Conservation (phyloP, 2,797 vertebrate genomes). For the Lindbergichthys nudifrons region DNA sequence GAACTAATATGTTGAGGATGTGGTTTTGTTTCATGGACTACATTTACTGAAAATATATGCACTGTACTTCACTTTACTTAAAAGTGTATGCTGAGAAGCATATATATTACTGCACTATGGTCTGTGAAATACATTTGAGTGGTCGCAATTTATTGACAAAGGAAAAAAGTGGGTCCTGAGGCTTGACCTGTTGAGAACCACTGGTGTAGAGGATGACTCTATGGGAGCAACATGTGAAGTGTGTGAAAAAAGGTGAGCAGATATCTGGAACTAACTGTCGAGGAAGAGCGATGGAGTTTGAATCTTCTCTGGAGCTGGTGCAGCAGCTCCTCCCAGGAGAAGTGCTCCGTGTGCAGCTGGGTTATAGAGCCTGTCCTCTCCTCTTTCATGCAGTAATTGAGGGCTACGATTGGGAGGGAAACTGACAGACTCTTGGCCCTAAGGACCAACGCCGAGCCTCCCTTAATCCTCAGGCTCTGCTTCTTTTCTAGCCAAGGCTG, state of each 20-base stretch:
- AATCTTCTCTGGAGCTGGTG: conserved; percentile 67
- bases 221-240: conserved; percentile 43
- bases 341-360: conserved; percentile 52
- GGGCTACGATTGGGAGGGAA: conserved; percentile 65
- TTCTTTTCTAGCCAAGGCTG: conserved; percentile 47
- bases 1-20: no score
- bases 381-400: conserved; percentile 77
- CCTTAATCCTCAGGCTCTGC: conserved; percentile 36
- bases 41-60: no score
- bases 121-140: no score
- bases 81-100: no score
- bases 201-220: conserved; percentile 7
- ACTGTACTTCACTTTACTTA: no score
- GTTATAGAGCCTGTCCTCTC: conserved; percentile 63
- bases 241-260: conserved; percentile 38
- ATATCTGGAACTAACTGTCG: conserved; percentile 40
- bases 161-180: no score
- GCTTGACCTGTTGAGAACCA: no score
- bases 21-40: no score
- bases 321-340: conserved; percentile 70
- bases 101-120: no score
- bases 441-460: conserved; percentile 46
- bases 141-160: no score
- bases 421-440: conserved; percentile 60
- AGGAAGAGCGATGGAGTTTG: conserved; percentile 73